phyloP scores from a whole-genome alignment of 2,888 invertebrate genomes.

The Drosophila hamatofila region DNA sequence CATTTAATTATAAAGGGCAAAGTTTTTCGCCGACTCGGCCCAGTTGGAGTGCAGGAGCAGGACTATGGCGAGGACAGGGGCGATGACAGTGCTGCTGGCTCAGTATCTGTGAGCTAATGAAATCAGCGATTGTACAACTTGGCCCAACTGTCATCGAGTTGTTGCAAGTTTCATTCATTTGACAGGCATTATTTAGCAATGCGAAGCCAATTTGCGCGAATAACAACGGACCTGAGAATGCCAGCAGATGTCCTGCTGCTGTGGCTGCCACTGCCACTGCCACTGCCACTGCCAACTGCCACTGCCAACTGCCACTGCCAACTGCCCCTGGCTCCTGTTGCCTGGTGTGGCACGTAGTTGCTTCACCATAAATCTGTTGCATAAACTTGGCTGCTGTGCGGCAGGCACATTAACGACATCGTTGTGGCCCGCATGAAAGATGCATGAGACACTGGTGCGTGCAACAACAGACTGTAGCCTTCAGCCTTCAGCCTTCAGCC shows the following conservation, averaged over 20 bases:
- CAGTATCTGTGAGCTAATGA: slow-evolving; percentile 25
- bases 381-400: slow-evolving; percentile 56
- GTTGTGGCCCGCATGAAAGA: slow-evolving; percentile 62
- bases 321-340: neutral
- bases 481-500: neutral
- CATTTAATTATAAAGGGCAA: slow-evolving; percentile 61
- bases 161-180: slow-evolving; percentile 45
- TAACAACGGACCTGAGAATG: slow-evolving; percentile 49
- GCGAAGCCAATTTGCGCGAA: slow-evolving; percentile 50
- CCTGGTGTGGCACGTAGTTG: slow-evolving; percentile 62
- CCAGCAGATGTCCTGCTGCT: slow-evolving; percentile 43
- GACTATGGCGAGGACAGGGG: neutral
- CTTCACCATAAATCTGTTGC: slow-evolving; percentile 75
- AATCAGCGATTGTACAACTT: slow-evolving; percentile 32
- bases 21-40: slow-evolving; percentile 22
- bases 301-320: neutral
- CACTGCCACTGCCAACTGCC: too few relatives aligned
- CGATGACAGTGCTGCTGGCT: neutral
- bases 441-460: slow-evolving; percentile 65
- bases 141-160: slow-evolving; percentile 34
- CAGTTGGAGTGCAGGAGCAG: neutral
- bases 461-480: slow-evolving; percentile 42
- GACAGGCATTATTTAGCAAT: slow-evolving; percentile 48
- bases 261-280: neutral
- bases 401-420: slow-evolving; percentile 67